A percentile compares a stretch with the other conserved stretches of the same genome.
phyloP scores from a whole-genome alignment of 2,113 vertebrate species.

The Hypanus sabinus region DNA sequence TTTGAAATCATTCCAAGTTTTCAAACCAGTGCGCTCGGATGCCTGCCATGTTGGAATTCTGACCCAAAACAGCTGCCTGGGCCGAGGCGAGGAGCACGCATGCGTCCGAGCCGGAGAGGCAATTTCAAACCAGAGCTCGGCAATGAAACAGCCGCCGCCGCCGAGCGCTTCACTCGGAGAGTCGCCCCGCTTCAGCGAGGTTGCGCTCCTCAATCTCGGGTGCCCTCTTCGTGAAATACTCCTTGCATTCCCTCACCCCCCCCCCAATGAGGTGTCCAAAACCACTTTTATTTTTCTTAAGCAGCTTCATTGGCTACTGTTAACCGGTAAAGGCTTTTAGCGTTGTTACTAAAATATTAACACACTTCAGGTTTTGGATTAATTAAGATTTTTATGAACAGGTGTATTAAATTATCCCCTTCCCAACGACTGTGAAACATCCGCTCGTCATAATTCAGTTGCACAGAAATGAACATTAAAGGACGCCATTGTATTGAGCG shows the following conservation, averaged over 20 bases:
- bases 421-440: neutral
- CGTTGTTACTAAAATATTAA: neutral
- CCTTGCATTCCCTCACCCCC: neutral
- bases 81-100: conserved; percentile 81
- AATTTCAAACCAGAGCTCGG: conserved; percentile 73
- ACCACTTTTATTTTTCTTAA: neutral
- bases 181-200: neutral
- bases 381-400: neutral
- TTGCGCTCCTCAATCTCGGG: neutral
- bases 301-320: neutral
- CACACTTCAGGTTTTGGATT: neutral
- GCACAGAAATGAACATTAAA: neutral
- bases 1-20: conserved; percentile 97
- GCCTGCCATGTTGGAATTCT: conserved; percentile 99
- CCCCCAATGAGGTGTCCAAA: neutral
- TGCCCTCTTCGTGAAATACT: neutral
- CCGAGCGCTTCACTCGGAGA: neutral
- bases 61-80: conserved; percentile 96
- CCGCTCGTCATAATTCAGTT: neutral
- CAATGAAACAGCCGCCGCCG: neutral
- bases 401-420: neutral
- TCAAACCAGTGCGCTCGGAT: conserved; percentile 62
- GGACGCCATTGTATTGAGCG: neutral
- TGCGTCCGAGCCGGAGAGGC: conserved; percentile 75
- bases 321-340: neutral